A percentile compares a stretch with the other conserved stretches of the same genome.
Conservation (phyloP, 2,113 vertebrate genomes). For the Myodes glareolus region DNA sequence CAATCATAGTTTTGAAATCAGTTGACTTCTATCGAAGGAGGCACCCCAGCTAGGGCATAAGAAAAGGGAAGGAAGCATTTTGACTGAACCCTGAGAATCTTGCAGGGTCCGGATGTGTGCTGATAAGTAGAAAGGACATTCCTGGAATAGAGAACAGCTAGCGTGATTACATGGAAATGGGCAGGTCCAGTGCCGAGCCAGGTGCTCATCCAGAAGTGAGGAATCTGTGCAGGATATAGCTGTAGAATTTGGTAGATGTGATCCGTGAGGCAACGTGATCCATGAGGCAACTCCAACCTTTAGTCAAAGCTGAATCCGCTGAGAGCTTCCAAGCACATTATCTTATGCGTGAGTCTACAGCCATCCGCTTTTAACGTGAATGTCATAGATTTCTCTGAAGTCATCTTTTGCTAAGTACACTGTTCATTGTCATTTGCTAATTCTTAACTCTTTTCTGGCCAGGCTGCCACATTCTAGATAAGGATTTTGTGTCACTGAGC, state of each 20-base stretch:
- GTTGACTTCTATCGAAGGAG: neutral
- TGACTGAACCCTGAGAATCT: neutral
- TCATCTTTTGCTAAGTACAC: neutral
- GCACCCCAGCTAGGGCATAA: neutral
- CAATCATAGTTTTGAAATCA: neutral
- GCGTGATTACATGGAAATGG: neutral
- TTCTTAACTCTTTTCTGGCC: neutral
- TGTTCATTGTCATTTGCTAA: conserved; percentile 6
- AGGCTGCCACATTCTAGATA: neutral
- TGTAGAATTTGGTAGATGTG: neutral
- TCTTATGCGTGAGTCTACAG: neutral
- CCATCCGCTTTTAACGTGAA: neutral
- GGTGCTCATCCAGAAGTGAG: neutral
- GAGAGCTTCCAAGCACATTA: neutral
- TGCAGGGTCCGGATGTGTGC: neutral
- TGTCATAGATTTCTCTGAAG: neutral
- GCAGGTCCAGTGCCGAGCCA: neutral
- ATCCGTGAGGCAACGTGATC: neutral
- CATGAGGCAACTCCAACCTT: accelerated
- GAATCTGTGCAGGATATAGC: neutral
- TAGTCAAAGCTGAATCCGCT: neutral
- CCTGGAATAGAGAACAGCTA: neutral
- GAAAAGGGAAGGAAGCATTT: neutral
- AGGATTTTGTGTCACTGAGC: neutral
- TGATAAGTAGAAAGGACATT: conserved; percentile 22